These are phyloP conservation scores for Bombus turneri DNA, from an alignment of 1,140 invertebrate genomes.

Conservation along the genomic window DNA sequence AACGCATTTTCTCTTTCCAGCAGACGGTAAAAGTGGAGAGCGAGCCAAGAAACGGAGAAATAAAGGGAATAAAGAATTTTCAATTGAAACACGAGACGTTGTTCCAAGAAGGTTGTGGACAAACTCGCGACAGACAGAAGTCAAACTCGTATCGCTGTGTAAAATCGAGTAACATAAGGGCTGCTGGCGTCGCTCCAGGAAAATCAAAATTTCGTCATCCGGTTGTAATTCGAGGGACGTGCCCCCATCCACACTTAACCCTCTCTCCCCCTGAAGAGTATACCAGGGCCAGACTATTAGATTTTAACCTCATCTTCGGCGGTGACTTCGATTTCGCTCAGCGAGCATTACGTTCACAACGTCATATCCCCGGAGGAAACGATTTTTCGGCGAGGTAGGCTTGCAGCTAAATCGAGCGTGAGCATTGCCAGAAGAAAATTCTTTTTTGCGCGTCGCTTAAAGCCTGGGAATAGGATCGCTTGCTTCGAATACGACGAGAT, in stretches of 20 bases:
- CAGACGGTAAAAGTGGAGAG: no score
- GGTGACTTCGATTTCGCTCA: conserved; percentile 70
- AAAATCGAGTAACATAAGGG: conserved; percentile 35
- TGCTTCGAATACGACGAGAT: not conserved
- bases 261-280: conserved; percentile 26
- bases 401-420: conserved; percentile 55
- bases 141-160: conserved; percentile 28
- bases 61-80: not conserved
- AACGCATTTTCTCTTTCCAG: not conserved
- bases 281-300: conserved; percentile 74
- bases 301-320: conserved; percentile 79
- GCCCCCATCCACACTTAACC: conserved; percentile 35
- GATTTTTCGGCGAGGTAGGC: conserved; percentile 57
- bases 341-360: conserved; percentile 69
- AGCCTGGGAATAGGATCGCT: not conserved
- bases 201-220: conserved; percentile 78
- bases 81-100: conserved; percentile 10
- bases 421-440: conserved; percentile 50
- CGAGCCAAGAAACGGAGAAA: not conserved
- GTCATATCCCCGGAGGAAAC: conserved; percentile 70
- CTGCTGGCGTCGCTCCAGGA: conserved; percentile 62
- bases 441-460: not conserved
- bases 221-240: conserved; percentile 72
- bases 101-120: not conserved
- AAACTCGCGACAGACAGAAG: conserved; percentile 21